These are phyloP conservation scores for Hoplodrina blanda DNA, from an alignment of 2,888 invertebrate species.

Conservation along the genomic window DNA sequence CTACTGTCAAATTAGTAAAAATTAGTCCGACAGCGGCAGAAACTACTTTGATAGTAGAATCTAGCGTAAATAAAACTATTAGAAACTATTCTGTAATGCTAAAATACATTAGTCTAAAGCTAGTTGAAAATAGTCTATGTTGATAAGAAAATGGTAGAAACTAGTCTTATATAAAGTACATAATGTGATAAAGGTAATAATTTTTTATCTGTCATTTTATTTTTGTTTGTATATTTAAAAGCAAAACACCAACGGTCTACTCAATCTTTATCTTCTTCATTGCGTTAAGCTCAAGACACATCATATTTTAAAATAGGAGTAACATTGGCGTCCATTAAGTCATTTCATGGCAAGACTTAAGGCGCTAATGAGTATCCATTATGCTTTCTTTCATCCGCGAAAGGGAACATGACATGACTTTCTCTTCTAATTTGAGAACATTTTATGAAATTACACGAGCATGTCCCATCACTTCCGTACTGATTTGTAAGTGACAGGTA, in stretches of 20 bases:
- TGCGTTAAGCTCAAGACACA: constrained; percentile 20
- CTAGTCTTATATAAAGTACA: too few species aligned
- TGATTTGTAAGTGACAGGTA: constrained; percentile 52
- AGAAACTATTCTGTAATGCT: background rate
- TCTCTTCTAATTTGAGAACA: constrained; percentile 48
- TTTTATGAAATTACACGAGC: constrained; percentile 51
- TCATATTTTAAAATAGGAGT: constrained; percentile 19
- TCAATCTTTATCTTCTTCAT: constrained; percentile 19
- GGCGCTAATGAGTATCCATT: constrained; percentile 54
- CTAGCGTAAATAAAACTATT: background rate
- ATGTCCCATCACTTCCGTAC: constrained; percentile 46
- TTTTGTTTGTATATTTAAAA: constrained; percentile 1
- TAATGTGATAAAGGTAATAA: background rate
- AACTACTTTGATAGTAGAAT: too few species aligned
- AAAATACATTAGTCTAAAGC: too few species aligned
- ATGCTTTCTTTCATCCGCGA: constrained; percentile 49
- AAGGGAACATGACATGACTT: constrained; percentile 48
- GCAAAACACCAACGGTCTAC: background rate
- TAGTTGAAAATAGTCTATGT: too few species aligned
- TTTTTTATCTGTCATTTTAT: background rate
- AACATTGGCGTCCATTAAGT: constrained; percentile 48
- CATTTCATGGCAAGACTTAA: constrained; percentile 35
- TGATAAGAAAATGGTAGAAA: too few species aligned
- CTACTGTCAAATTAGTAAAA: too few species aligned
- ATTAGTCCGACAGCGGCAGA: too few species aligned